Evolutionary conservation across 2,888 invertebrate species (phyloP).

Genomic region (Xanthia icteritia): DNA sequence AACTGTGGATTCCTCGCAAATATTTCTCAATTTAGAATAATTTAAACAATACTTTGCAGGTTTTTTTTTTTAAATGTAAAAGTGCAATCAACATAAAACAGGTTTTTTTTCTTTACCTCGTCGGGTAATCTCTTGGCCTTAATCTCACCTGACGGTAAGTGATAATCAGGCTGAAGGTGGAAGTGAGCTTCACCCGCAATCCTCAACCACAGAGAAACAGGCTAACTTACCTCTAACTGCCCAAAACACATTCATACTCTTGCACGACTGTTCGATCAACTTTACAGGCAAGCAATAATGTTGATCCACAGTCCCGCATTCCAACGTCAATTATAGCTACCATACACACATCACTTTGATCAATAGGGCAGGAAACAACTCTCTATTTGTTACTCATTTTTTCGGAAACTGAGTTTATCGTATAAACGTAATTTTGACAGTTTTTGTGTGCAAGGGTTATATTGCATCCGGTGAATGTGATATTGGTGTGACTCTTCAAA

Average conservation of each 20-base stretch:
- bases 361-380: conserved; percentile 81
- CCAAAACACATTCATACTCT: too few species aligned
- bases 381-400: conserved; percentile 73
- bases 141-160: too few species aligned
- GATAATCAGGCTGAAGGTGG: too few species aligned
- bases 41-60: not conserved
- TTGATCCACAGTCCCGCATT: not conserved
- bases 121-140: too few species aligned
- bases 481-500: conserved; percentile 76
- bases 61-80: not conserved
- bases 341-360: conserved; percentile 72
- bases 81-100: not conserved
- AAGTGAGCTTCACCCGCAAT: too few species aligned
- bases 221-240: too few species aligned
- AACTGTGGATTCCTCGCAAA: not conserved
- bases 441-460: conserved; percentile 75
- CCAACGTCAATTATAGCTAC: conserved; percentile 62
- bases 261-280: too few species aligned
- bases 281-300: too few species aligned
- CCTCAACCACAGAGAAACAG: too few species aligned
- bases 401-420: conserved; percentile 73
- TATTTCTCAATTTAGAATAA: not conserved
- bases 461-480: conserved; percentile 78
- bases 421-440: conserved; percentile 61
- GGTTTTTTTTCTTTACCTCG: too few species aligned